phyloP scores from a whole-genome alignment of 2,888 invertebrate genomes.

The Drosophila setosimentum region DNA sequence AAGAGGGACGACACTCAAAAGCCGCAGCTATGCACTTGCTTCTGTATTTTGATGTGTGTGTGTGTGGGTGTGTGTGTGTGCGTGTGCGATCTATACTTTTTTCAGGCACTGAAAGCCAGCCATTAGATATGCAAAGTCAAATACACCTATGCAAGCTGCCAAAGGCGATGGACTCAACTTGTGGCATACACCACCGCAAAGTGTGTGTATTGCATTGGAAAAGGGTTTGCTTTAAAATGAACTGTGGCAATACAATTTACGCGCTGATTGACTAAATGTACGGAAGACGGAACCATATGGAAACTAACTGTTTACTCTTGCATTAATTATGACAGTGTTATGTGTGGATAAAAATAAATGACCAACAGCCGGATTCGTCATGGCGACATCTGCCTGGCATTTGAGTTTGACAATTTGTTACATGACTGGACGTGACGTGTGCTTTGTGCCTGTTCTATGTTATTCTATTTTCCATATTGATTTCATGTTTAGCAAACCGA shows the following conservation, averaged over 20 bases:
- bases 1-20: slow-evolving; percentile 22
- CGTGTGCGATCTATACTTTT: slow-evolving; percentile 20
- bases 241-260: slow-evolving; percentile 51
- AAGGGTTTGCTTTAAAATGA: neutral
- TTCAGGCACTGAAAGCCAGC: slow-evolving; percentile 38
- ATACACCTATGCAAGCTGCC: slow-evolving; percentile 50
- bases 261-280: slow-evolving; percentile 63
- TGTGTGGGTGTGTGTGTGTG: neutral
- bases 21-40: slow-evolving; percentile 21
- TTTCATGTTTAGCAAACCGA: slow-evolving; percentile 20
- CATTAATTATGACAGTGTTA: slow-evolving; percentile 56
- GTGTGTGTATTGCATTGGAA: slow-evolving; percentile 14
- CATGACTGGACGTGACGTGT: slow-evolving; percentile 44
- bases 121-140: slow-evolving; percentile 72
- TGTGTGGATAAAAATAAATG: slow-evolving; percentile 31
- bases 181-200: slow-evolving; percentile 50
- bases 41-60: neutral
- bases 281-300: slow-evolving; percentile 23
- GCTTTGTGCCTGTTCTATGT: neutral
- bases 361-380: slow-evolving; percentile 7
- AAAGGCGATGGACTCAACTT: slow-evolving; percentile 38
- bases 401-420: slow-evolving; percentile 46
- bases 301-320: slow-evolving; percentile 56
- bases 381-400: slow-evolving; percentile 39
- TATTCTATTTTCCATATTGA: slow-evolving; percentile 26